A percentile compares a stretch with the other conserved stretches of the same genome.
Evolutionary conservation across 2,888 invertebrate species (phyloP).

Genomic region (Vesta saturnalis): DNA sequence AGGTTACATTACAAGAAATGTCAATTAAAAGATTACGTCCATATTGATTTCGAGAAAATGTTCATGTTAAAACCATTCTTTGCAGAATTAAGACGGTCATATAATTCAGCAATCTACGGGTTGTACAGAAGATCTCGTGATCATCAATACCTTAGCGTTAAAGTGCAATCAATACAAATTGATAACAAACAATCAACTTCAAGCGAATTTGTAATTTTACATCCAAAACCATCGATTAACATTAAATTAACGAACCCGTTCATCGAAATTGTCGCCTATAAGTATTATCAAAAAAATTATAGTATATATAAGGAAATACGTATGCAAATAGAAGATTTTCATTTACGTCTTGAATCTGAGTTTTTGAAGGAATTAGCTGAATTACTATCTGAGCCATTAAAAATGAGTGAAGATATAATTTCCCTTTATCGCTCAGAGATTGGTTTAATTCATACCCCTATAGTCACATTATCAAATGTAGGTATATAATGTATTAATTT

Average conservation of each 20-base stretch:
- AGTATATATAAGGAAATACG: slow-evolving; percentile 72
- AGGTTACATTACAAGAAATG: slow-evolving; percentile 74
- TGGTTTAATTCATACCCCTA: slow-evolving; percentile 69
- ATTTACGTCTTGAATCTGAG: slow-evolving; percentile 75
- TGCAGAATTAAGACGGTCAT: slow-evolving; percentile 77
- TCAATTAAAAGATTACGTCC: slow-evolving; percentile 79
- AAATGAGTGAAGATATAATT: slow-evolving; percentile 68
- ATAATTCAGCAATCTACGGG: slow-evolving; percentile 78
- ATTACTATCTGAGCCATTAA: slow-evolving; percentile 66
- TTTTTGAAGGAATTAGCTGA: slow-evolving; percentile 72
- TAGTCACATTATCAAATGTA: slow-evolving; percentile 62
- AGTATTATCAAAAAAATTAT: slow-evolving; percentile 65
- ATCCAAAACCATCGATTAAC: slow-evolving; percentile 63
- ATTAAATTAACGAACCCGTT: slow-evolving; percentile 69
- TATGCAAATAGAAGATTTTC: slow-evolving; percentile 73
- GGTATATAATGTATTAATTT: neutral
- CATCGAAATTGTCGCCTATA: slow-evolving; percentile 67
- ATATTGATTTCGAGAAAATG: slow-evolving; percentile 86
- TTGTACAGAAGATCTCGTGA: slow-evolving; percentile 77
- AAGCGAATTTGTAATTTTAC: slow-evolving; percentile 51
- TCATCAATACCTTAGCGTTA: slow-evolving; percentile 73
- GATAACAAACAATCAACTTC: slow-evolving; percentile 68
- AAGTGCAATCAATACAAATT: slow-evolving; percentile 74
- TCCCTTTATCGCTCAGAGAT: slow-evolving; percentile 62
- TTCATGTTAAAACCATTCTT: slow-evolving; percentile 89